Conservation (phyloP, 2,113 vertebrate genomes). For the Romanogobio albipinnatus region DNA sequence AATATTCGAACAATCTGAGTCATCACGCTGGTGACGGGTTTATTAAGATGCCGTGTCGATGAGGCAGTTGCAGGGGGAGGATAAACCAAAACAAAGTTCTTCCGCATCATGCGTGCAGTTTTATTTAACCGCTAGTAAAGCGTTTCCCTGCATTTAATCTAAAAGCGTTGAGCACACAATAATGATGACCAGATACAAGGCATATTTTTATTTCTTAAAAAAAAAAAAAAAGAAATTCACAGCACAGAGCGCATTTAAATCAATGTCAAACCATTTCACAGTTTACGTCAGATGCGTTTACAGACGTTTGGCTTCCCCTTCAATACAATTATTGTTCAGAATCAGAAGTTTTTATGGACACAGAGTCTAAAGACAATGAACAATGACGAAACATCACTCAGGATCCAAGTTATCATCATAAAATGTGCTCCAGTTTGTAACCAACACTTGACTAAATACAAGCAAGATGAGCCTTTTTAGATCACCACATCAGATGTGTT, state of each 20-base stretch:
- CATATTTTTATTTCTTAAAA: slow-evolving; percentile 30
- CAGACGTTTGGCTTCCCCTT: slow-evolving; percentile 27
- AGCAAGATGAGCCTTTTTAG: neutral
- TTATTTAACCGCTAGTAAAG: too few species aligned
- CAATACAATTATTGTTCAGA: slow-evolving; percentile 1
- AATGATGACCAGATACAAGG: slow-evolving; percentile 1
- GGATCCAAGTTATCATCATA: slow-evolving; percentile 11
- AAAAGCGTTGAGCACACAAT: neutral
- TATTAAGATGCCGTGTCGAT: too few species aligned
- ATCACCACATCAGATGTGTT: neutral
- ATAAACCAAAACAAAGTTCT: too few species aligned
- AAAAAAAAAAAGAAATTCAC: slow-evolving; percentile 23
- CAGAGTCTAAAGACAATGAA: slow-evolving; percentile 44
- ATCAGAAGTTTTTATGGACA: neutral
- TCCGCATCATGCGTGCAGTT: too few species aligned
- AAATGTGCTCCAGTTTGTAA: slow-evolving; percentile 5
- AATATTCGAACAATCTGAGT: too few species aligned
- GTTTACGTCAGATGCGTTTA: slow-evolving; percentile 46
- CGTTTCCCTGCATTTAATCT: too few species aligned
- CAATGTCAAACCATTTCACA: slow-evolving; percentile 42
- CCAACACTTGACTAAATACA: slow-evolving; percentile 11
- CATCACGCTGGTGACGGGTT: too few species aligned
- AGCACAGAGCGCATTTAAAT: slow-evolving; percentile 36
- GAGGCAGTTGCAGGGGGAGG: too few species aligned
- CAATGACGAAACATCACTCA: slow-evolving; percentile 30